Evolutionary conservation across 2,797 vertebrate genomes (phyloP), one percentile per base, ranked within the genome.

Genomic region (Phrynocephalus vlangalii): DNA sequence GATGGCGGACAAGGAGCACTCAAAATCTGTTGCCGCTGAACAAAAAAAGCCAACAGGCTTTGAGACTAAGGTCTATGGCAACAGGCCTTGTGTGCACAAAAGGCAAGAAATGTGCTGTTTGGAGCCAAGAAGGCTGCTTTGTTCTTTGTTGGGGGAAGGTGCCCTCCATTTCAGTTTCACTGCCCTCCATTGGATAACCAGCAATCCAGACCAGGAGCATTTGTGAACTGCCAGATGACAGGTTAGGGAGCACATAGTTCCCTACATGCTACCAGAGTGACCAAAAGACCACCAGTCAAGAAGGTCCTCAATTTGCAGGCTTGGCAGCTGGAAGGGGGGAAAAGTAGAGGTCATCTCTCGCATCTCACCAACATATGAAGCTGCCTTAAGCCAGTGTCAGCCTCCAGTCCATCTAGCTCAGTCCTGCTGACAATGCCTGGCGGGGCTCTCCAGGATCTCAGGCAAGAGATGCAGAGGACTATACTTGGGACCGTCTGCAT

Each of bases 81-180:
- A 13, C 24, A 7, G 82, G 15, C 79, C 6, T 1, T 0, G 3
- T 0, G 0, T 5, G 70, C 76, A 28, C 79, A 22, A 48, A 72
- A 79, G 63, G 38, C 70, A 81, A 78, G 73, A 84, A 63, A 60
- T 77, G 8, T n/a, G 18, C 0, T 9, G 18, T 2, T n/a, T 3
- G 1, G 0, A 5, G 76, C 67, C 28, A 30, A 82, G 48, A 1
- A 38, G 22, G 30, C 30, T 56, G 52, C 11, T 56, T 56, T 56
- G 52, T 56, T 56, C 13, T 56, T 63, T 63, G 60, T 2, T 13
- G 52, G 3, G 60, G 11, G 26, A 13, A 26, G 66, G 33, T 33
- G 0, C 20, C 28, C 18, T 26, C 16, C 0, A 11, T 52, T 26
- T 67, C 87, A 3, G 0, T 38, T 28, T 80, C 60, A 2, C 56